Evolutionary conservation across 1,140 invertebrate genomes (phyloP), one percentile per base, ranked within the genome.

Genomic region (Chymomyza costata): DNA sequence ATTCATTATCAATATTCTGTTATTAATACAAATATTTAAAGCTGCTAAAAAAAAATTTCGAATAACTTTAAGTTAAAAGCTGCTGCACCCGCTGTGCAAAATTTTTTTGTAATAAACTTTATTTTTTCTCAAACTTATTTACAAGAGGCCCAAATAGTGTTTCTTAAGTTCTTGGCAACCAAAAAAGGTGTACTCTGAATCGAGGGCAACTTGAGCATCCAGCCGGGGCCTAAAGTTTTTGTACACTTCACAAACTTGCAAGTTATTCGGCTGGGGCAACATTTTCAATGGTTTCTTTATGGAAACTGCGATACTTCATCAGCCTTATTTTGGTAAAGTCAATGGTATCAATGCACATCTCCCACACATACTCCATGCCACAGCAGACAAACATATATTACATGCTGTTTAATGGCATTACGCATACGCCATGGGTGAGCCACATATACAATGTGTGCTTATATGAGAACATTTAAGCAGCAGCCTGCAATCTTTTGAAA

Each of bases 401-500:
- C 25, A 44, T 37, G 15, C 35, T 28, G 46, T 43, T 67, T 67
- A 74, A 73, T 67, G 54, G 40, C 50, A 73, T 67, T 62, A 73
- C 53, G 25, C 57, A 70, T 70, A 58, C 57, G 52, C 44, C 44
- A 41, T 31, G 47, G 49, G 18, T 17, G 41, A 34, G 40, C 64
- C 46, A n/a, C n/a, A n/a, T n/a, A n/a, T n/a, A n/a, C 11, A 15
- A 21, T 28, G 0, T 13, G 10, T n/a, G 37, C 11, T 30, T 13
- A 31, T 8, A 19, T 14, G 2, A 25, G 21, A 3, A 25, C 21
- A 25, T 13, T 18, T 28, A 35, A 37, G 35, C 49, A 19, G 16
- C 16, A 21, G 48, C 40, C 73, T 56, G 52, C 59, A 80, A 80
- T 80, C 73, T 80, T 68, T 68, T 73, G 50, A 80, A 78, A 78